Percentiles rank a stretch among this genome's conserved stretches.
Conservation (phyloP, 2,888 invertebrate species). For the Malthinus seriepunctatus region DNA sequence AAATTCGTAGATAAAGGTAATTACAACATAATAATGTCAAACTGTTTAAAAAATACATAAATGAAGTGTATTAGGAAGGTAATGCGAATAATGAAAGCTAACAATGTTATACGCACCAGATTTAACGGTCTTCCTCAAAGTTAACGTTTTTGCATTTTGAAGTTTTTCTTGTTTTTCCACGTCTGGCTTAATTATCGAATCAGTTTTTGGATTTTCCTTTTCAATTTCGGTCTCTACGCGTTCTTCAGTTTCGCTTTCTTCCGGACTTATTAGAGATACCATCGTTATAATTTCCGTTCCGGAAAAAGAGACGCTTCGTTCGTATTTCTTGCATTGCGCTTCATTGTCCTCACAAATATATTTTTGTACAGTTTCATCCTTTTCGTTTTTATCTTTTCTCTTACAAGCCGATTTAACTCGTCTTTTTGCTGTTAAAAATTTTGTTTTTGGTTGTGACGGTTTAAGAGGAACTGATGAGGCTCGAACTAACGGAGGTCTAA, state of each 20-base stretch:
- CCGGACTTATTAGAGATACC: conserved; percentile 69
- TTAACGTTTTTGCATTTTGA: conserved; percentile 39
- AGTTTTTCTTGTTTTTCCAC: conserved; percentile 31
- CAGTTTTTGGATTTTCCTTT: conserved; percentile 25
- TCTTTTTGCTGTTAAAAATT: conserved; percentile 45
- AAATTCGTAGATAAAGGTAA: too few species aligned
- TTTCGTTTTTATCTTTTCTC: conserved; percentile 29
- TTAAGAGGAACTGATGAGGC: conserved; percentile 47
- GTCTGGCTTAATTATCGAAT: conserved; percentile 6
- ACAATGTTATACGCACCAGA: conserved; percentile 41
- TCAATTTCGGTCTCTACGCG: conserved; percentile 27
- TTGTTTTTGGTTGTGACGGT: conserved; percentile 38
- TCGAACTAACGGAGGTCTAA: conserved; percentile 46
- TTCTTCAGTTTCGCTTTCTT: conserved; percentile 66
- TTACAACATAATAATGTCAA: too few species aligned
- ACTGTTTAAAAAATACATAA: too few species aligned
- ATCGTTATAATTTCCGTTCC: conserved; percentile 63
- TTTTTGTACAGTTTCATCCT: conserved; percentile 32
- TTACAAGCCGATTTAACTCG: conserved; percentile 39
- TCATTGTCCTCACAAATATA: conserved; percentile 10
- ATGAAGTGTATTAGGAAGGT: too few species aligned
- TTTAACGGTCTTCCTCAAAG: conserved; percentile 51
- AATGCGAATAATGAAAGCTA: not conserved
- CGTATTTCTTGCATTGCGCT: conserved; percentile 20
- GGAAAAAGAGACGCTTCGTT: conserved; percentile 40